Percentiles rank a stretch among this genome's conserved stretches.
phyloP scores from a whole-genome alignment of 1,140 invertebrate species.

The Drosophila albomicans region DNA sequence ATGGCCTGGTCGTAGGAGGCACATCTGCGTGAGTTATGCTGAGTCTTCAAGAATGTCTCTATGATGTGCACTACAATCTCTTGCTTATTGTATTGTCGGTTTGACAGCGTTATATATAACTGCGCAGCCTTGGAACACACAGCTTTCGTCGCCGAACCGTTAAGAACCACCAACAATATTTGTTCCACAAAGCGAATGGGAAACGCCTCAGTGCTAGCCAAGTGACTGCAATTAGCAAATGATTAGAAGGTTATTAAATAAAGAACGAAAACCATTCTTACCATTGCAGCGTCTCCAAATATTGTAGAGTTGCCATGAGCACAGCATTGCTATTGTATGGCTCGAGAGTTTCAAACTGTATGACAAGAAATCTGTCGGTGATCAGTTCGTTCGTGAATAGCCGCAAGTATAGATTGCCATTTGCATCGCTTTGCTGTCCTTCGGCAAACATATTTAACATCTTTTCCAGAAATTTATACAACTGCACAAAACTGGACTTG shows the following conservation, averaged over 20 bases:
- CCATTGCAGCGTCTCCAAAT: constrained; percentile 56
- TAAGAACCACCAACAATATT: constrained; percentile 47
- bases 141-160: neutral
- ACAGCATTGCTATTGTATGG: constrained; percentile 19
- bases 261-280: neutral
- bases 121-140: constrained; percentile 46
- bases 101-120: constrained; percentile 52
- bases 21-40: neutral
- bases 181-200: constrained; percentile 49
- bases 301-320: constrained; percentile 41
- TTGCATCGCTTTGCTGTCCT: constrained; percentile 7
- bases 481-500: constrained; percentile 17
- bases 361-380: constrained; percentile 34
- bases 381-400: constrained; percentile 53
- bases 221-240: constrained; percentile 17
- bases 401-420: constrained; percentile 42
- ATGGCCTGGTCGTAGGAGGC: constrained; percentile 30
- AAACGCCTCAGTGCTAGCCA: constrained; percentile 55
- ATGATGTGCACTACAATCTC: constrained; percentile 59
- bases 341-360: constrained; percentile 50
- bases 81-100: constrained; percentile 34
- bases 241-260: too few species aligned
- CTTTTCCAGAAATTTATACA: constrained; percentile 41
- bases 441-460: constrained; percentile 45
- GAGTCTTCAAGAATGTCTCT: constrained; percentile 48